Base-by-base conservation (phyloP, 2,888 invertebrate species). In the Pristionchus exspectatus region DNA sequence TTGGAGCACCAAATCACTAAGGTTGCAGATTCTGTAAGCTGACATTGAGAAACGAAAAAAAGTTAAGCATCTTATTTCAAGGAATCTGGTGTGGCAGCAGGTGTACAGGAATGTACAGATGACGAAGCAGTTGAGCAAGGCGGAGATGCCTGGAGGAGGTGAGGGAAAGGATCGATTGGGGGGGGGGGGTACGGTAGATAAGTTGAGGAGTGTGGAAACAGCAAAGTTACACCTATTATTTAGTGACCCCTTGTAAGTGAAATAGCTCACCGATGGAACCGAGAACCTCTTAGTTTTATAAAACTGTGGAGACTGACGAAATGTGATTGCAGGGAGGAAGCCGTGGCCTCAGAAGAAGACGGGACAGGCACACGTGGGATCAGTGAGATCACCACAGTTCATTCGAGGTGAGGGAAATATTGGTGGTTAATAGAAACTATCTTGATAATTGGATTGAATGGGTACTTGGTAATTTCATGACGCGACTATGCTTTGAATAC, bases 281-380 rank as follows among this genome's bases (percentile, higher is more conserved):
- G 59, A 59, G 59, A 59, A 59, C 24, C 12, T 9, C 9, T 7
- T 50, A 9, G 44, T 3, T 44, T 44, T 3, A 44, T 50, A 50
- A 50, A 50, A 9, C 44, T 10, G 10, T 18, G 59, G 59, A 18
- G 59, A 24, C 1, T 24, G 59, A 27, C n/a, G 30, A 27, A 69
- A 9, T 50, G 44, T 9, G 9, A 27, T 69, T 87, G 27, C 88
- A 91, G 91, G 91, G 1, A 59, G 90, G 14, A 93, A 99, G 94
- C 99, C 99, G 0, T 98, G 98, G 98, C 98, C 97, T 0, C 99
- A 99, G 95, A 99, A 99, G 96, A 98, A 98, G 38, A 95, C 96
- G 54, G 99, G 99, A 0, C 96, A 96, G 92, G 97, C 99, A 0
- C 96, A 99, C 77, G 98, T 98, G 95, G 98, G 98, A 24, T 98